These are phyloP conservation scores for Auanema sp. DNA, from an alignment of 2,888 invertebrate species.

Conservation along the genomic window DNA sequence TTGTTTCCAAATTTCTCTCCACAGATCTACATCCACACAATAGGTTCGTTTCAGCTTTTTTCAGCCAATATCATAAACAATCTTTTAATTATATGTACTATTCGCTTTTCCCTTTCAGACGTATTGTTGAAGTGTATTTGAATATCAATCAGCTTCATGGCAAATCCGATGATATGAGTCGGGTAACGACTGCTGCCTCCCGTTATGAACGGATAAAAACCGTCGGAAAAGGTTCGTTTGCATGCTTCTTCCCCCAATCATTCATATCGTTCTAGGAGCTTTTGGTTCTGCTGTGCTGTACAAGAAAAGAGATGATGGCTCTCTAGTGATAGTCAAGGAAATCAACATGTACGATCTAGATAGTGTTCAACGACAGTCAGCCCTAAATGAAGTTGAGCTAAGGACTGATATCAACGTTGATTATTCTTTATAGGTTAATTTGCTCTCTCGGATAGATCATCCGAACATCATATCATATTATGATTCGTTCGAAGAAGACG, in stretches of 20 bases:
- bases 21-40: constrained; percentile 39
- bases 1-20: background rate
- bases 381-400: constrained; percentile 55
- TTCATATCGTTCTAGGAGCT: constrained; percentile 68
- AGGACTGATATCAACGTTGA: background rate
- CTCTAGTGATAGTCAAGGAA: constrained; percentile 76
- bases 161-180: constrained; percentile 12
- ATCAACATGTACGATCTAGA: constrained; percentile 75
- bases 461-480: constrained; percentile 75
- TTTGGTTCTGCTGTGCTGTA: constrained; percentile 77
- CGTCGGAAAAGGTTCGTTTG: constrained; percentile 71
- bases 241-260: background rate
- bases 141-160: constrained; percentile 29
- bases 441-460: constrained; percentile 75
- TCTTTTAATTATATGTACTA: no score
- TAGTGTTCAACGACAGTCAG: constrained; percentile 73
- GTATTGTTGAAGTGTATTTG: constrained; percentile 51
- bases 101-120: constrained; percentile 22
- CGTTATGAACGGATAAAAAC: constrained; percentile 72
- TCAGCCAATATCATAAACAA: background rate
- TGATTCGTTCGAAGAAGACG: constrained; percentile 77
- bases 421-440: constrained; percentile 66
- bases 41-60: constrained; percentile 9
- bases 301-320: constrained; percentile 72
- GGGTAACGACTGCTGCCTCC: constrained; percentile 41